phyloP scores from a whole-genome alignment of 2,113 vertebrate species.

The Odocoileus hemionus region DNA sequence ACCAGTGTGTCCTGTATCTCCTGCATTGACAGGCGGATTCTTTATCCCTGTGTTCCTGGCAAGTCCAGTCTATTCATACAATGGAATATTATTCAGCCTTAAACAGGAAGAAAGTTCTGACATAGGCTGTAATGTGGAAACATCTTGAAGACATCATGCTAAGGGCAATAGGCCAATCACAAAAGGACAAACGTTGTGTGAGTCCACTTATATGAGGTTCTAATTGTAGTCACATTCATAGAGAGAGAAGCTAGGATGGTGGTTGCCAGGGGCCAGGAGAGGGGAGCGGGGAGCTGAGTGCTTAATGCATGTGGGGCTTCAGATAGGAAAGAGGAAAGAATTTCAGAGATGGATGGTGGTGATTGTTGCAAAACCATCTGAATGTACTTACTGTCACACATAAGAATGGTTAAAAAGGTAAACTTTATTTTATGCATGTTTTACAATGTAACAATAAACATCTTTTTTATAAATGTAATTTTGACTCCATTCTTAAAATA shows the following conservation, averaged over 20 bases:
- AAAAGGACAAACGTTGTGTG: not conserved
- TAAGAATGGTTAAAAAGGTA: not conserved
- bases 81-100: not conserved
- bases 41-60: not conserved
- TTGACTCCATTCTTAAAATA: not conserved
- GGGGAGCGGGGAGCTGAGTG: rapidly evolving
- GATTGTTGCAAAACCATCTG: not conserved
- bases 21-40: not conserved
- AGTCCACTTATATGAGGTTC: not conserved
- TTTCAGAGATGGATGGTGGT: not conserved
- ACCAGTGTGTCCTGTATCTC: not conserved
- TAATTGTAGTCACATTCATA: not conserved
- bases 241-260: not conserved
- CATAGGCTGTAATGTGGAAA: not conserved
- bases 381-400: not conserved
- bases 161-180: not conserved
- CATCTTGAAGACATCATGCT: not conserved
- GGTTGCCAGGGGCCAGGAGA: not conserved
- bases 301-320: not conserved
- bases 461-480: not conserved
- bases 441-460: not conserved
- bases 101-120: not conserved
- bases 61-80: not conserved
- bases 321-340: not conserved
- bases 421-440: not conserved